These are phyloP conservation scores for Xylota segnis DNA, from an alignment of 2,888 invertebrate species.

Conservation along the genomic window DNA sequence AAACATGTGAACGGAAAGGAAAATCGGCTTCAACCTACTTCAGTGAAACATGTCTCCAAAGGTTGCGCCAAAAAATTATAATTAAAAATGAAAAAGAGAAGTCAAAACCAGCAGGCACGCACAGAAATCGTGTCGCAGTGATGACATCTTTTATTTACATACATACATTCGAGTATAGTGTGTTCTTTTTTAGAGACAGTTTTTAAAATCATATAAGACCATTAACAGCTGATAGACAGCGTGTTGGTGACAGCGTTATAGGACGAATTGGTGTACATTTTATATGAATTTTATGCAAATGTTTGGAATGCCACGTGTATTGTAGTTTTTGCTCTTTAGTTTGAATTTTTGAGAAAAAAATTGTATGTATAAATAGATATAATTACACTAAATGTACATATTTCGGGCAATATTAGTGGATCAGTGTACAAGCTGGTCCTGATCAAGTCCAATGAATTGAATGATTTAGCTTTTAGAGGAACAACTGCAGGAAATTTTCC, in stretches of 20 bases:
- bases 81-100: constrained; percentile 61
- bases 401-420: no score
- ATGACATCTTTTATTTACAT: constrained; percentile 37
- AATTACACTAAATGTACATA: no score
- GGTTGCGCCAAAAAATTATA: constrained; percentile 65
- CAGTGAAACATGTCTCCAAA: constrained; percentile 49
- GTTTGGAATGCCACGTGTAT: neutral
- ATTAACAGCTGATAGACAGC: constrained; percentile 58
- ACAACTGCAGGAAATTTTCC: no score
- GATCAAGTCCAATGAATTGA: no score
- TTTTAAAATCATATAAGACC: constrained; percentile 62
- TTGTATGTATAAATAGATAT: no score
- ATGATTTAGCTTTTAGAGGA: no score
- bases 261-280: neutral
- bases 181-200: constrained; percentile 7
- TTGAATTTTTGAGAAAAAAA: neutral
- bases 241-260: constrained; percentile 3
- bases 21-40: constrained; percentile 49
- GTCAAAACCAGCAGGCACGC: constrained; percentile 41
- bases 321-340: neutral
- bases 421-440: no score
- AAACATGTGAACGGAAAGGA: constrained; percentile 18
- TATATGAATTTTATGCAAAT: neutral
- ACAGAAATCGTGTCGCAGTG: constrained; percentile 33
- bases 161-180: neutral